Percentiles rank a stretch among this genome's conserved stretches.
Evolutionary conservation across 2,113 vertebrate genomes (phyloP).

Genomic region (Strix uralensis): DNA sequence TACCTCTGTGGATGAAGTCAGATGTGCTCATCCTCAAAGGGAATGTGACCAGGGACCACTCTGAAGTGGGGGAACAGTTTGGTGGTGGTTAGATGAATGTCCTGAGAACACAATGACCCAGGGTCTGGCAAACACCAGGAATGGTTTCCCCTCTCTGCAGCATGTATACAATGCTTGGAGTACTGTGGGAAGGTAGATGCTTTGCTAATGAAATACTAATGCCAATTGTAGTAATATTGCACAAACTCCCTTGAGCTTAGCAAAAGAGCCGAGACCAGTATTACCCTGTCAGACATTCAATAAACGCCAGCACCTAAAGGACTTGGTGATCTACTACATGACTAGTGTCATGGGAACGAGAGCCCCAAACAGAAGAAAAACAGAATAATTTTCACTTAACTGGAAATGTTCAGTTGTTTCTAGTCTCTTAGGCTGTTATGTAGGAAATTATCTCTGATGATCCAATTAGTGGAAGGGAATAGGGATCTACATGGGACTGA

Average conservation of each 20-base stretch:
- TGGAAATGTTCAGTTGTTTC: slow-evolving; percentile 38
- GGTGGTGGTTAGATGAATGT: background rate
- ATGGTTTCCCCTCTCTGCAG: background rate
- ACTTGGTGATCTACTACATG: background rate
- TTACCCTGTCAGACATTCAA: background rate
- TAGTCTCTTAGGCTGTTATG: slow-evolving; percentile 45
- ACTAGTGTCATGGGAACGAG: background rate
- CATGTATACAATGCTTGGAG: accelerated
- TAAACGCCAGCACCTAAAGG: background rate
- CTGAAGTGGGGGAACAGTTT: background rate
- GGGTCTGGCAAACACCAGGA: background rate
- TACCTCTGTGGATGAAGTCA: background rate
- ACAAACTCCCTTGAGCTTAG: background rate
- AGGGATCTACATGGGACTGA: slow-evolving; percentile 34
- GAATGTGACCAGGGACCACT: no score
- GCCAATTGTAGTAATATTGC: accelerated
- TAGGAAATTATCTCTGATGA: slow-evolving; percentile 57
- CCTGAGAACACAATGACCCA: background rate
- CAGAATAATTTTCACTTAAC: slow-evolving; percentile 45
- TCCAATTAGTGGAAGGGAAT: slow-evolving; percentile 52
- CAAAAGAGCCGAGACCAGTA: background rate
- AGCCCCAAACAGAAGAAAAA: slow-evolving; percentile 1
- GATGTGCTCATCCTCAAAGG: background rate
- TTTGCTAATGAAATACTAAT: background rate
- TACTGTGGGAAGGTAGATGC: background rate